These are phyloP conservation scores for Mionectes macconnelli DNA, from an alignment of 2,113 vertebrate species.

Conservation along the genomic window DNA sequence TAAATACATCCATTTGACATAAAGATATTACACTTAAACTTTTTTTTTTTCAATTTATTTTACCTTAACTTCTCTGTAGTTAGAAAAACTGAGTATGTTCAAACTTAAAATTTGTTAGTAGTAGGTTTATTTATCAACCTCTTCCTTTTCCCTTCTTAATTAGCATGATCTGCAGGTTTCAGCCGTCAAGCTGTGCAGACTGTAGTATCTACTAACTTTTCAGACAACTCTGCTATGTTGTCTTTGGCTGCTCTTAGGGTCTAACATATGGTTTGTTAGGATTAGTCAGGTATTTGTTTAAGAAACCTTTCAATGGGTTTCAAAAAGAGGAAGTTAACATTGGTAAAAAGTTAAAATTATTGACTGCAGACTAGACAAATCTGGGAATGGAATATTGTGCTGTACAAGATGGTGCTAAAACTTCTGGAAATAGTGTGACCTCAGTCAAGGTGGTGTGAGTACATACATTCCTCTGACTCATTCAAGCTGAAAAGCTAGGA, in stretches of 20 bases:
- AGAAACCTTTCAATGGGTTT: slow-evolving; percentile 10
- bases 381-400: neutral
- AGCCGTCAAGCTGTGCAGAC: slow-evolving; percentile 20
- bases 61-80: neutral
- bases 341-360: neutral
- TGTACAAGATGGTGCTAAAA: neutral
- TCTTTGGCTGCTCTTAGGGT: slow-evolving; percentile 34
- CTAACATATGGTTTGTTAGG: slow-evolving; percentile 49
- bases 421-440: neutral
- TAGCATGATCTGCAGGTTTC: slow-evolving; percentile 28
- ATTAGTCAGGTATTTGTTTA: slow-evolving; percentile 28
- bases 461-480: neutral
- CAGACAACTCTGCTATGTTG: neutral
- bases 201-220: slow-evolving; percentile 35
- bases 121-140: neutral
- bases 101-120: neutral
- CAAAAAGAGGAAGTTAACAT: neutral
- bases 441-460: neutral
- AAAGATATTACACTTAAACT: neutral
- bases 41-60: neutral
- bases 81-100: neutral
- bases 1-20: neutral
- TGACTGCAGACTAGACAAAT: neutral
- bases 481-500: neutral
- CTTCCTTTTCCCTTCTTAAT: slow-evolving; percentile 7